Evolutionary conservation across 2,797 vertebrate genomes (phyloP), one percentile per base, ranked within the genome.

Genomic region (Pseudochromis fuscus): DNA sequence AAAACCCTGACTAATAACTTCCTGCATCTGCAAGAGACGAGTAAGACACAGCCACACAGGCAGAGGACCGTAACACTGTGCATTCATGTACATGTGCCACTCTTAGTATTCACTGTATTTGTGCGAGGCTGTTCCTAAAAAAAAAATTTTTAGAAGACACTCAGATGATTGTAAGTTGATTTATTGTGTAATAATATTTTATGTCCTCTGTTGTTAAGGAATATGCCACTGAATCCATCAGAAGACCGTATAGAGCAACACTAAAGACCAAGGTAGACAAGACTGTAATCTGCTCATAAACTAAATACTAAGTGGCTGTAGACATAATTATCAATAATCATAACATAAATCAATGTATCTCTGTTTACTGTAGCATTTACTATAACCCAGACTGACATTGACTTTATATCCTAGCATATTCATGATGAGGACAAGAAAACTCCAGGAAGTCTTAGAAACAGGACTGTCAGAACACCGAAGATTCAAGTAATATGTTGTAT

Each of bases 241-340:
- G 11, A 62, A 66, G 63, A 15, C 49, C 63, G 5, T 19, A 52
- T 71, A 72, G 81, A 74, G 66, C 73, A 73, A 76, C 79, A 70
- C 61, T 86, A 59, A 76, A 85, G 10, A 23, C 65, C 77, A 93
- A 88, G 91, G 94, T 95, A 86, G 71, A 79, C 3, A 33, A 27
- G 13, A n/a, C 7, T 55, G 74, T 0, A 46, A 27, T 62, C 2
- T 52, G 2, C 57, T 66, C 1, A n/a, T 59, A 15, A 16, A 53
- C 9, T 25, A 45, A 13, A 66, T 35, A 0, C 19, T 56, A 15
- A 28, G 5, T 38, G 28, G 18, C 48, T 3, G 45, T 27, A 7
- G 6, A 53, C 10, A 16, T 13, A n/a, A 18, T 11, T 42, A 13
- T 48, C 15, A 30, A 5, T 28, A 57, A 31, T 40, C 6, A 10